Base-by-base conservation (phyloP, 2,113 vertebrate genomes). In the Motacilla tschutschensis region DNA sequence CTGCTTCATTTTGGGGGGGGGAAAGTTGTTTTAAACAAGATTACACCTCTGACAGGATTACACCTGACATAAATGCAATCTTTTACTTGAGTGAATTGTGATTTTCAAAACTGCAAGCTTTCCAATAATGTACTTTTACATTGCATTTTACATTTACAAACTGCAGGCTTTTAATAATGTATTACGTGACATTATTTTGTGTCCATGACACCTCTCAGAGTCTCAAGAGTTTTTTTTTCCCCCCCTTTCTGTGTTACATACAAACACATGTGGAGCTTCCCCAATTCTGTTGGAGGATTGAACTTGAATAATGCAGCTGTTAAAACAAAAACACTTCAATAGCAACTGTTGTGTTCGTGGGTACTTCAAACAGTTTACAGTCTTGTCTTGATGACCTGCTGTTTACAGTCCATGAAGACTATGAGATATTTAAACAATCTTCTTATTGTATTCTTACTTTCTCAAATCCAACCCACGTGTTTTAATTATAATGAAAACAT, bases 11-110 rank as follows among this genome's bases (percentile, higher is more conserved):
- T 79, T 33, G 50, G 0, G 5, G 33, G 6, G 4, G 7, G 44
- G 29, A 31, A 59, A 48, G 14, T 69, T 63, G 28, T 51, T 87
- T 90, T 64, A 63, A 86, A 79, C 59, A 66, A 88, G 60, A 70
- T 79, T 84, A 71, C 21, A 76, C 60, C 40, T 58, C 77, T 87
- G 91, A 85, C 83, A 80, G 71, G 58, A 93, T 87, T 65, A 80
- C 36, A 88, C 54, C 40, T 33, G 31, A 92, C 74, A 93, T 71
- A 88, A 91, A 79, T 28, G 36, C 55, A 76, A 73, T 66, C 71
- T 79, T 81, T 71, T 51, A 66, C 31, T 20, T 26, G 59, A 84
- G 78, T 57, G 64, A 84, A 86, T 51, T 51, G 75, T 41, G 41
- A 88, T 93, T 81, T 84, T 63, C 47, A 36, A 67, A 94, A 76